Base-by-base conservation (phyloP, 2,797 vertebrate species). In the Eospalax fontanierii region DNA sequence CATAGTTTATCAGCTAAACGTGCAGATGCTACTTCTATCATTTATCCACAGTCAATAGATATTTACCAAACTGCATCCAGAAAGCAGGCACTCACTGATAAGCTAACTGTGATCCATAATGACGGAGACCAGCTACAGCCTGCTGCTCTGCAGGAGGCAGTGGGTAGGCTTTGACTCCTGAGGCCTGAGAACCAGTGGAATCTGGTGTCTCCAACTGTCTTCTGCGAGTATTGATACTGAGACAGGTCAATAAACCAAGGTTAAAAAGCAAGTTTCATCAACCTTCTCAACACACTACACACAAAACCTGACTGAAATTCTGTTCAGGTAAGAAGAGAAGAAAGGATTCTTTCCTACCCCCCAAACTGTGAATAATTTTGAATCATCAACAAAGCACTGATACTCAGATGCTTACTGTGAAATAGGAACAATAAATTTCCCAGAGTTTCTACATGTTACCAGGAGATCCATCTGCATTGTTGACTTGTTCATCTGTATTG, bases 341-440 rank as follows among this genome's bases (percentile, higher is more conserved):
- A 94, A 28, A 89, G 94, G 59, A 88, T 84, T 91, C 16, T 97
- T 97, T 88, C 78, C 90, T 59, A 35, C 10, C 54, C 0, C 65
- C 33, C 86, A 96, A 87, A n/a, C n/a, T 95, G 94, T 95, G 95
- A 96, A 97, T 91, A 97, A 95, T 94, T 97, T 95, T 96, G 94
- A 97, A 97, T 96, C 94, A 97, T 95, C 95, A 96, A 59, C 65
- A 96, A 97, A 76, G 50, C 92, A 97, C 97, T 97, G 97, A 97
- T 97, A 97, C 97, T 21, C 71, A 96, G 88, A 97, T 96, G 95
- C 93, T 95, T 97, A 94, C 93, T 95, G 97, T 94, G 93, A 97
- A 97, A 79, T 57, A 92, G 83, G 96, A 97, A 96, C 93, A 94
- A 83, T 97, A 63, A 92, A 76, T 15, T 28, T 65, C 2, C 40